Base-by-base conservation (phyloP, 2,888 invertebrate genomes). In the Amphimallon solstitiale region DNA sequence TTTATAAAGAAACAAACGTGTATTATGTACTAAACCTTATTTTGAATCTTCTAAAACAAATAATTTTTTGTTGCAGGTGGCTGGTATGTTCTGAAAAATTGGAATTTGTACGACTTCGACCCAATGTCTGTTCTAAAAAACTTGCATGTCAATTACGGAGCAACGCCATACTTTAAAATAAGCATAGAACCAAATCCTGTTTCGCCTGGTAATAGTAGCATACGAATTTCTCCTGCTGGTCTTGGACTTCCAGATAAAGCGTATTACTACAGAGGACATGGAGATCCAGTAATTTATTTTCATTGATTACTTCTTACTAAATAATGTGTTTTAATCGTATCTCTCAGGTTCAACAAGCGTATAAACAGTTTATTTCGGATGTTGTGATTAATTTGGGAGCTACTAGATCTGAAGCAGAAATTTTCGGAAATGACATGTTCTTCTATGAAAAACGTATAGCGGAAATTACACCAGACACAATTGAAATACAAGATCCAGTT, bases 401-500 rank as follows among this genome's bases (percentile, higher is more conserved):
- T 0, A 81, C 84, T 1, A 80, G 78, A 59, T 76, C 77, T 34
- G 82, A 83, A 56, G 86, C 86, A 0, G 76, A 78, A 1, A 79
- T 79, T 67, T 86, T 86, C 77, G 83, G 84, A 19, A 82, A 82
- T 10, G 84, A 86, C 70, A 83, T 86, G 67, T 86, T 85, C 72
- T 81, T 81, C 68, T 87, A 85, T 74, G 87, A 87, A 74, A 85
- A 84, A 75, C 76, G 87, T 23, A 81, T 87, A 7, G 86, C 86
- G 0, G 85, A 86, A 76, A 80, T 85, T 7, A 84, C 83, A 5
- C 85, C 85, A 0, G 76, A 78, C 61, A 71, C 74, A 12, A 73
- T 68, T 10, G 76, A 76, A 10, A 65, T 81, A 46, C 73, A 76
- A 40, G 80, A 84, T 74, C 84, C 84, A 0, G 74, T 83, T 6